These are phyloP conservation scores for Phrynocephalus guinanensis DNA, from an alignment of 2,797 vertebrate species.

Conservation along the genomic window DNA sequence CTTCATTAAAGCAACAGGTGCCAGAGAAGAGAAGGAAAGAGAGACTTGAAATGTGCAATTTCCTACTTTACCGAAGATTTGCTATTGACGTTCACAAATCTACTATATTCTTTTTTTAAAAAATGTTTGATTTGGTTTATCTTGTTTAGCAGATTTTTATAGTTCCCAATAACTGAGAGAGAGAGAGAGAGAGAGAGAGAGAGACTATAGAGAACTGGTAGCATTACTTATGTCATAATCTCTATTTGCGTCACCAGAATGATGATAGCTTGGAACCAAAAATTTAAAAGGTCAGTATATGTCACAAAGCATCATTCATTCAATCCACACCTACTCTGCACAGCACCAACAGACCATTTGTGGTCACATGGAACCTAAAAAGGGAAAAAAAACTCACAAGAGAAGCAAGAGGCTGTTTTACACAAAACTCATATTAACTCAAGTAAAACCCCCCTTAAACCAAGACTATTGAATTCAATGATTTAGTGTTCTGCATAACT, in stretches of 20 bases:
- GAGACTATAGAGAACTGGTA: neutral
- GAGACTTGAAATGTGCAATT: neutral
- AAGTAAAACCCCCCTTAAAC: neutral
- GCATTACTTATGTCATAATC: too few relatives aligned
- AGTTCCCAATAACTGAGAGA: neutral
- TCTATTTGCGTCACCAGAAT: neutral
- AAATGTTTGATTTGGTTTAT: neutral
- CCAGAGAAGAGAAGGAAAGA: constrained; percentile 15
- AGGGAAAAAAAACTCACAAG: neutral
- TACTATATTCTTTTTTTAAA: constrained; percentile 18
- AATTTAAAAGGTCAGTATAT: neutral
- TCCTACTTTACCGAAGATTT: constrained; percentile 48
- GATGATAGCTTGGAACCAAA: neutral
- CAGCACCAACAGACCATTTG: neutral
- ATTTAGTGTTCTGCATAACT: neutral
- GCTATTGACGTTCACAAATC: constrained; percentile 52
- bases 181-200: neutral
- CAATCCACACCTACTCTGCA: neutral
- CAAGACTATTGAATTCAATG: neutral
- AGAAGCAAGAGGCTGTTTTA: neutral
- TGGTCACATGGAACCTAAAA: neutral
- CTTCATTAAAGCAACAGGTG: constrained; percentile 39
- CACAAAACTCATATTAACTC: neutral
- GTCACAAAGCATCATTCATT: neutral
- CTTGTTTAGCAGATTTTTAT: neutral